Percentiles rank a stretch among this genome's conserved stretches.
phyloP scores from a whole-genome alignment of 1,140 invertebrate genomes.

The Amyelois transitella region DNA sequence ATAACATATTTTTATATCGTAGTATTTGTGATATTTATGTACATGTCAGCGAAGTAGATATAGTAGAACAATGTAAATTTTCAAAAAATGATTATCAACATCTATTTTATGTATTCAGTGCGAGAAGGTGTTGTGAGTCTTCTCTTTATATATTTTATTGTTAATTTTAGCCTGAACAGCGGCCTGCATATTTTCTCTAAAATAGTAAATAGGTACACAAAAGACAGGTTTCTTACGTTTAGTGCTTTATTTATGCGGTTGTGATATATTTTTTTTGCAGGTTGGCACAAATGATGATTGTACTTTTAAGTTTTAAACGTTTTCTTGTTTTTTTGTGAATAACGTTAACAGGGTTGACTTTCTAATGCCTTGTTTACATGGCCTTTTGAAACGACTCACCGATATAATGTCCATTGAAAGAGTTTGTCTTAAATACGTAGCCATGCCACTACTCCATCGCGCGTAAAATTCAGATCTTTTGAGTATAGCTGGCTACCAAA shows the following conservation, averaged over 20 bases:
- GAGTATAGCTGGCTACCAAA: too few relatives aligned
- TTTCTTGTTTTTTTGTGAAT: neutral
- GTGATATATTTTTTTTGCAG: slow-evolving; percentile 12
- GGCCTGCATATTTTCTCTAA: too few relatives aligned
- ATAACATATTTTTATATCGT: neutral
- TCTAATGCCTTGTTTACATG: neutral
- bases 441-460: too few relatives aligned
- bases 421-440: too few relatives aligned
- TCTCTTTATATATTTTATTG: too few relatives aligned
- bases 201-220: neutral
- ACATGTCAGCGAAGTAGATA: neutral
- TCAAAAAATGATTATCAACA: too few relatives aligned
- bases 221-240: neutral
- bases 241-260: slow-evolving; percentile 8
- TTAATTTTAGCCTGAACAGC: too few relatives aligned
- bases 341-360: slow-evolving; percentile 3
- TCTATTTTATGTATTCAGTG: too few relatives aligned
- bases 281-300: slow-evolving; percentile 17
- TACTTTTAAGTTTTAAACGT: neutral
- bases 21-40: neutral
- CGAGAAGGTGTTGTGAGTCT: too few relatives aligned
- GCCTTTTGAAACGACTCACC: neutral
- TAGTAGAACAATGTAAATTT: too few relatives aligned
- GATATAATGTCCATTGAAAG: too few relatives aligned
- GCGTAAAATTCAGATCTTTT: too few relatives aligned